Base-by-base conservation (phyloP, 2,797 vertebrate genomes). In the Carapus acus region DNA sequence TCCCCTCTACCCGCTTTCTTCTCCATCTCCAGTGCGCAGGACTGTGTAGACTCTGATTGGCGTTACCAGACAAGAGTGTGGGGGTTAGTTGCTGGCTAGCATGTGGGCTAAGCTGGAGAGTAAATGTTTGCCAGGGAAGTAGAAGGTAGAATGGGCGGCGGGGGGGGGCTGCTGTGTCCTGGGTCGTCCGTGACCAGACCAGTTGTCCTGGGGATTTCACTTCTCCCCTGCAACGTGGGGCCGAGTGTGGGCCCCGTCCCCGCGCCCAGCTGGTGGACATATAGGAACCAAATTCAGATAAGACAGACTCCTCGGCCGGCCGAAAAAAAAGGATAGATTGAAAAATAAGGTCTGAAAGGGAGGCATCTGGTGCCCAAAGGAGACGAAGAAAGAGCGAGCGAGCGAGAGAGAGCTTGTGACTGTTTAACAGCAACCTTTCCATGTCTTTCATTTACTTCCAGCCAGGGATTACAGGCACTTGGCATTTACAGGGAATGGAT, bases 151-250 rank as follows among this genome's bases (percentile, higher is more conserved):
- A 90, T 88, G 85, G 86, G 85, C 75, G 83, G 79, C 82, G 83
- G 85, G 86, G 85, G 76, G 83, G 79, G 83, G 83, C 84, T 81
- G 83, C 84, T 83, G 76, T 81, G 85, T 78, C 82, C 65, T 52
- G 73, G 65, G 76, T 74, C 78, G 90, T 98, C 91, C 94, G 95
- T 98, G 96, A 98, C 93, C 91, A 98, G 94, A 97, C 92, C 90
- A 87, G 85, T 85, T 83, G 82, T 93, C 88, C 84, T 87, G 86
- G 87, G 95, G 96, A 97, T 99, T 99, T 93, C 89, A 89, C 85
- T 84, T 67, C 67, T 86, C 71, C 71, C 3, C 72, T 65, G 53
- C 76, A 71, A 72, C 66, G 47, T 62, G 8, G 74, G 74, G 65
- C 65, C 41, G 70, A 65, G 61, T 67, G 73, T 48, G 68, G 80